phyloP scores from a whole-genome alignment of 2,113 vertebrate species.

The Gymnarchus niloticus region DNA sequence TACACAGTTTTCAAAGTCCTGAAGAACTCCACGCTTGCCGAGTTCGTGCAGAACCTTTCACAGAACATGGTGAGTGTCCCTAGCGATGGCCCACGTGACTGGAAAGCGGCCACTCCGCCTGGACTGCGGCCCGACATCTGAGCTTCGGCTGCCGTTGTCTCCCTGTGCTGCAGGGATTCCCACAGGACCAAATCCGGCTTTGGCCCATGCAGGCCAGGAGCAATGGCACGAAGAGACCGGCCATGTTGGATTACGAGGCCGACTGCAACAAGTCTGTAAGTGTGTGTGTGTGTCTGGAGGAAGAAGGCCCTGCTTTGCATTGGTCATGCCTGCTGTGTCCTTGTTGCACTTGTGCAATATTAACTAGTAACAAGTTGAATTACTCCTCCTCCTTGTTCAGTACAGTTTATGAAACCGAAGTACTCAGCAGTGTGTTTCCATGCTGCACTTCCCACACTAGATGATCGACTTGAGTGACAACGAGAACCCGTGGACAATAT shows the following conservation, averaged over 20 bases:
- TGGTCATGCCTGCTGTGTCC: too few species aligned
- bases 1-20: conserved; percentile 98
- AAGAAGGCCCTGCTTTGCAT: too few species aligned
- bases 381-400: not conserved
- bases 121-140: not conserved
- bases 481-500: conserved; percentile 99
- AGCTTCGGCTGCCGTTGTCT: conserved; percentile 18
- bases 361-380: too few species aligned
- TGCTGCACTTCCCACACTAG: conserved; percentile 52
- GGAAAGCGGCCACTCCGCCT: too few species aligned
- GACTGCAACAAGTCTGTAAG: conserved; percentile 95
- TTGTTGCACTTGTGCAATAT: too few species aligned
- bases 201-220: conserved; percentile 99
- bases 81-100: too few species aligned
- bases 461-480: conserved; percentile 99
- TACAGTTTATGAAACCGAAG: not conserved
- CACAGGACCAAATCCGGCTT: conserved; percentile 96
- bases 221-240: conserved; percentile 94
- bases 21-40: conserved; percentile 91
- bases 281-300: conserved; percentile 29
- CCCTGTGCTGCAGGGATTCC: conserved; percentile 77
- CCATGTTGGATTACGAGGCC: conserved; percentile 96
- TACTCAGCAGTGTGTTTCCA: not conserved
- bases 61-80: conserved; percentile 93
- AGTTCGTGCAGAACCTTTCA: conserved; percentile 96